Conservation (phyloP, 2,888 invertebrate genomes). For the Phytoseiulus persimilis region DNA sequence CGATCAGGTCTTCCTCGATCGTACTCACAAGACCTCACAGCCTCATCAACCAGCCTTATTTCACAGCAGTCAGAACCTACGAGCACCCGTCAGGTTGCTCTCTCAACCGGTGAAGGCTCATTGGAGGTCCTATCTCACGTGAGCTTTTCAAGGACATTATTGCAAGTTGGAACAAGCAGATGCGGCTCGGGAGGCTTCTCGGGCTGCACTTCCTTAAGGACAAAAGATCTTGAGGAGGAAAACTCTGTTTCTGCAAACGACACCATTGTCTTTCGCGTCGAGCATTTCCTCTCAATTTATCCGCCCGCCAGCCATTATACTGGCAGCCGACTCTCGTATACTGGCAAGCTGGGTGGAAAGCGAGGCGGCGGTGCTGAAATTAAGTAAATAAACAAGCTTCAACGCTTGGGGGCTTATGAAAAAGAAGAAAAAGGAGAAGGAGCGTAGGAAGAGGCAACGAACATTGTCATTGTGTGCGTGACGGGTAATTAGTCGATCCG, state of each 20-base stretch:
- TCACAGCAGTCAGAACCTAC: no score
- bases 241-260: neutral
- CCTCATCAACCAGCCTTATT: no score
- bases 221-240: neutral
- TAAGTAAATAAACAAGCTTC: neutral
- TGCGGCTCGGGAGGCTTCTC: neutral
- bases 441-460: neutral
- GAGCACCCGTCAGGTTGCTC: no score
- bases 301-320: neutral
- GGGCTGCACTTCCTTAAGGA: neutral
- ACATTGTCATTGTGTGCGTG: neutral
- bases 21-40: no score
- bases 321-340: neutral
- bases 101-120: no score
- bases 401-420: neutral
- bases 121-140: no score
- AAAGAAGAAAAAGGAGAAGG: neutral
- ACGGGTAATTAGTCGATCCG: constrained; percentile 5
- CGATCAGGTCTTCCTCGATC: no score
- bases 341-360: neutral
- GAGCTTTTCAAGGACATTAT: no score
- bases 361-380: neutral
- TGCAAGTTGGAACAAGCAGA: no score
- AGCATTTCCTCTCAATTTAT: neutral
- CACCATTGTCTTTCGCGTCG: neutral